Percentiles rank a stretch among this genome's conserved stretches.
phyloP scores from a whole-genome alignment of 2,888 invertebrate species.

The Villa cingulata region DNA sequence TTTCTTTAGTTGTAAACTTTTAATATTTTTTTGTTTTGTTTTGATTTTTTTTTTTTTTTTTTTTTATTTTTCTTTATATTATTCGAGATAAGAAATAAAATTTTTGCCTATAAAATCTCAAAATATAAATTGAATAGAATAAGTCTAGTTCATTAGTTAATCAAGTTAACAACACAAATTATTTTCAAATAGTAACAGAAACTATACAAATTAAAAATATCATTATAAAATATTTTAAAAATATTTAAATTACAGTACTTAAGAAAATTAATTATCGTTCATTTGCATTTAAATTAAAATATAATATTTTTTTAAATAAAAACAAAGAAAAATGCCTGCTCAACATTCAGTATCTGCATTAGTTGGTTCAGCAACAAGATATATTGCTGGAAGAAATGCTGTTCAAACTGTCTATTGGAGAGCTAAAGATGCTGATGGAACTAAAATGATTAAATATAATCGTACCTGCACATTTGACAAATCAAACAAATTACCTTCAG shows the following conservation, averaged over 20 bases:
- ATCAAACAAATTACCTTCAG: not conserved
- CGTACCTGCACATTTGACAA: constrained; percentile 4
- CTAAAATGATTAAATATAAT: constrained; percentile 4
- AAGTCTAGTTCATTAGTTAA: too few species aligned
- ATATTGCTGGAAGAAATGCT: constrained; percentile 58
- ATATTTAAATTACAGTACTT: too few species aligned
- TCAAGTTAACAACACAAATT: too few species aligned
- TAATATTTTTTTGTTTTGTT: not conserved
- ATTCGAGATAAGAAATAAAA: not conserved
- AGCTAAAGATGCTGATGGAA: constrained; percentile 34
- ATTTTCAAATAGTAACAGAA: too few species aligned
- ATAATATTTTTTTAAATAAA: too few species aligned
- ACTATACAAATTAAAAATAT: too few species aligned
- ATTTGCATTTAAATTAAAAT: too few species aligned
- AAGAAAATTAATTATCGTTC: too few species aligned
- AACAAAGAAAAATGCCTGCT: not conserved
- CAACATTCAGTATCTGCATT: constrained; percentile 22
- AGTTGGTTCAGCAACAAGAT: constrained; percentile 56
- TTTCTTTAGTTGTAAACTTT: too few species aligned
- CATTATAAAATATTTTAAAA: too few species aligned
- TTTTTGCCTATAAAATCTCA: not conserved
- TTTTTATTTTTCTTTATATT: not conserved
- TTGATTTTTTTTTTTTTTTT: not conserved
- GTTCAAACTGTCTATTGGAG: constrained; percentile 68
- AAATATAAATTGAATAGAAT: too few species aligned